Percentiles rank a stretch among this genome's conserved stretches.
These are phyloP conservation scores for Eurytoma californica DNA, from an alignment of 2,888 invertebrate species.

Conservation along the genomic window DNA sequence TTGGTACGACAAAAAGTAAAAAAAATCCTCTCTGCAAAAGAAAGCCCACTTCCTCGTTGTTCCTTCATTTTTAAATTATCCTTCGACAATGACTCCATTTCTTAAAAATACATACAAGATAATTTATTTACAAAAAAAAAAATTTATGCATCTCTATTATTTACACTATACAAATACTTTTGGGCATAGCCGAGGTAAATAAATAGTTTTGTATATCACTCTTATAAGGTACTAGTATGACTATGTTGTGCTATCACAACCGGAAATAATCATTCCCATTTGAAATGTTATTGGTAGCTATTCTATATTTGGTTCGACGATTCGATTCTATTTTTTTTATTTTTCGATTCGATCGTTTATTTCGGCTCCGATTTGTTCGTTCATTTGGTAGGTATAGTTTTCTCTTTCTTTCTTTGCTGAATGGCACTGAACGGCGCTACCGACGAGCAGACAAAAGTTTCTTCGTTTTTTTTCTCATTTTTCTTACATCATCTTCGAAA, in stretches of 20 bases:
- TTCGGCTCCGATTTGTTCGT: constrained; percentile 14
- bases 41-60: neutral
- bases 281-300: neutral
- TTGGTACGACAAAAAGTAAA: neutral
- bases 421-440: too few species aligned
- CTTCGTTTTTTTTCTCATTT: too few species aligned
- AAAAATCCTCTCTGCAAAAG: neutral
- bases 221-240: constrained; percentile 65
- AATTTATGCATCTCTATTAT: constrained; percentile 51
- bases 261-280: neutral
- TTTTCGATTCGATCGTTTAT: neutral
- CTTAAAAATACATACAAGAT: constrained; percentile 19
- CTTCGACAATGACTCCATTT: too few species aligned
- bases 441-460: too few species aligned
- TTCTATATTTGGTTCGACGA: constrained; percentile 27
- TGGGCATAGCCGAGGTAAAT: constrained; percentile 30
- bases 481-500: too few species aligned
- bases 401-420: too few species aligned
- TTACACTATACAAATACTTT: constrained; percentile 62
- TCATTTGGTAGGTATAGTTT: constrained; percentile 6
- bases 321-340: neutral
- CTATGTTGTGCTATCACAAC: constrained; percentile 67
- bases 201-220: constrained; percentile 55
- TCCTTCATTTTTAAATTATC: too few species aligned
- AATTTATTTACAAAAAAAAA: constrained; percentile 42